phyloP scores from a whole-genome alignment of 2,888 invertebrate species.

The Ormyrus rosae region DNA sequence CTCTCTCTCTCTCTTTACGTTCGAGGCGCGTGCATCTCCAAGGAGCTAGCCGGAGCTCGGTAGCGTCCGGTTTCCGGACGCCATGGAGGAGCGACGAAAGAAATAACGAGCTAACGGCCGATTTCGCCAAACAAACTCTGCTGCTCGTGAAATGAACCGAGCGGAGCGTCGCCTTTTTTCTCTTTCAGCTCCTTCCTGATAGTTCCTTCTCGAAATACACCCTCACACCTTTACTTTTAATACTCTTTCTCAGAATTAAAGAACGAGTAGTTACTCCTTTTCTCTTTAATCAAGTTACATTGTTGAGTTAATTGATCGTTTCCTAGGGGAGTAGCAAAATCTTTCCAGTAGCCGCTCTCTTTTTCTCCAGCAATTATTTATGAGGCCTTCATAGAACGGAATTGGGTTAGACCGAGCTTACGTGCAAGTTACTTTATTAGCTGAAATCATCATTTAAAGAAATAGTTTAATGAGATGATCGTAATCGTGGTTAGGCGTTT shows the following conservation, averaged over 20 bases:
- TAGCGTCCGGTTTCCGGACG: conserved; percentile 39
- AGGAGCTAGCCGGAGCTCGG: conserved; percentile 20
- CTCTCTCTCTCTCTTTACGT: neutral
- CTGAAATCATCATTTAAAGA: too few species aligned
- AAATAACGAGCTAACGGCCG: conserved; percentile 22
- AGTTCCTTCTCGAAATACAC: neutral
- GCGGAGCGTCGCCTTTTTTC: neutral
- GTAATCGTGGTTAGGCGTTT: too few species aligned
- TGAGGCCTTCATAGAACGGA: too few species aligned
- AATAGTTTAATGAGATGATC: too few species aligned
- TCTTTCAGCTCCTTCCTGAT: neutral
- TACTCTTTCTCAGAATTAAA: conserved; percentile 35
- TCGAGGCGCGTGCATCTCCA: neutral
- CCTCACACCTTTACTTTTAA: conserved; percentile 28
- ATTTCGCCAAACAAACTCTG: conserved; percentile 53
- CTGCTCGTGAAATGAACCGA: conserved; percentile 27
- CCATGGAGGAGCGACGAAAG: conserved; percentile 3
- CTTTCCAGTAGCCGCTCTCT: neutral
- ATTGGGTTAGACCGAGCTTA: too few species aligned
- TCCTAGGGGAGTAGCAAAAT: neutral
- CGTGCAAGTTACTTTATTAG: too few species aligned
- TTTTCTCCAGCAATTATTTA: neutral
- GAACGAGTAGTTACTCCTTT: neutral
- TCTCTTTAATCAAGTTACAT: conserved; percentile 9
- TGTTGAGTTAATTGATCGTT: conserved; percentile 18